phyloP scores from a whole-genome alignment of 2,888 invertebrate species.

The Lycaena phlaeas region DNA sequence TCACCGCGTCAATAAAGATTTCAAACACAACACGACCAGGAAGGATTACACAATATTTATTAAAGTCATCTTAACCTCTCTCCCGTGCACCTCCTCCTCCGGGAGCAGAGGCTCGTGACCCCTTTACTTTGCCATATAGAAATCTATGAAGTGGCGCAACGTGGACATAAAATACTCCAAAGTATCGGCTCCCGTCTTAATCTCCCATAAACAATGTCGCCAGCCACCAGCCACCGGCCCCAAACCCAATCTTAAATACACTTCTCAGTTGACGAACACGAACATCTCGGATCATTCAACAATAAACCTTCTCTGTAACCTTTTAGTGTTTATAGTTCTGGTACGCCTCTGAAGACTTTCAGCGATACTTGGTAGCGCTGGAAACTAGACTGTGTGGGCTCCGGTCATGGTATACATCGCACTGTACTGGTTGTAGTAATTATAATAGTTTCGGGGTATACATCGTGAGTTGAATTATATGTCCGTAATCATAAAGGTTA shows the following conservation, averaged over 20 bases:
- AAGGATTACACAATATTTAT: too few relatives aligned
- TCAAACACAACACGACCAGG: too few relatives aligned
- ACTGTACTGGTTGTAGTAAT: too few relatives aligned
- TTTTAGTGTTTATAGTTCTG: neutral
- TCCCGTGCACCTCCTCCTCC: too few relatives aligned
- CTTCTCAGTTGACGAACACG: too few relatives aligned
- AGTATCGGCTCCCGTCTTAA: constrained; percentile 40
- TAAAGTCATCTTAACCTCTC: too few relatives aligned
- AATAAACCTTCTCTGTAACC: too few relatives aligned
- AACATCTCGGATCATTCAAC: too few relatives aligned
- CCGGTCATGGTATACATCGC: too few relatives aligned
- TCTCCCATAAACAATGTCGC: constrained; percentile 52
- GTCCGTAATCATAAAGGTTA: neutral
- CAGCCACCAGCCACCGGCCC: constrained; percentile 27
- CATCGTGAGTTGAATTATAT: constrained; percentile 3
- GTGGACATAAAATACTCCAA: constrained; percentile 28
- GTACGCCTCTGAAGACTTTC: neutral
- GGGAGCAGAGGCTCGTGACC: too few relatives aligned
- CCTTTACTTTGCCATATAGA: too few relatives aligned
- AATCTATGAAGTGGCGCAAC: constrained; percentile 30
- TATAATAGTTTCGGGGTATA: constrained; percentile 2
- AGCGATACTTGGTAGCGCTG: neutral
- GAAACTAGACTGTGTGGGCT: neutral
- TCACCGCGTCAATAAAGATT: too few relatives aligned
- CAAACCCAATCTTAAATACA: constrained; percentile 34